These are phyloP conservation scores for Onychorhynchus coronatus DNA, from an alignment of 2,113 vertebrate species.

Conservation along the genomic window DNA sequence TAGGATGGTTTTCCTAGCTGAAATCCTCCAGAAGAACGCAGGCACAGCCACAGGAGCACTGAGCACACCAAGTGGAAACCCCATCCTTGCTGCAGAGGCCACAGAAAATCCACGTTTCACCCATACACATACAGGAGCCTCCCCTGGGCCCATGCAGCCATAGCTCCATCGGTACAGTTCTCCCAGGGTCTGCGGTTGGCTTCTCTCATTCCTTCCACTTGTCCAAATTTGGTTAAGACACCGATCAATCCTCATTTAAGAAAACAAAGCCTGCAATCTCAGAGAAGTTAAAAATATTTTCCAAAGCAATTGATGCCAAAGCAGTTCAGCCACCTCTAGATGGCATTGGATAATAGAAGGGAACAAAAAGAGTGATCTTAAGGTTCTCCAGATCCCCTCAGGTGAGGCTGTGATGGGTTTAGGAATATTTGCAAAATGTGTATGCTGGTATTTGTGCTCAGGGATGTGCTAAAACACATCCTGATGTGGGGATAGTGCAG, in stretches of 20 bases:
- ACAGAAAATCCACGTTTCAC: neutral
- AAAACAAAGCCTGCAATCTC: neutral
- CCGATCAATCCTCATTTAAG: neutral
- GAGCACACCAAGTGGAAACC: neutral
- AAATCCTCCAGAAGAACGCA: neutral
- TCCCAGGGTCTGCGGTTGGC: neutral
- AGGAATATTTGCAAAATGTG: rapidly evolving
- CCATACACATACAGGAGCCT: neutral
- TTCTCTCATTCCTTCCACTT: neutral
- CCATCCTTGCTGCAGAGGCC: neutral
- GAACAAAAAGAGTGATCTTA: neutral
- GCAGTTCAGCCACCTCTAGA: neutral
- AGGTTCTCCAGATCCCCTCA: neutral
- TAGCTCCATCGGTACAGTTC: neutral
- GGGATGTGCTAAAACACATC: neutral
- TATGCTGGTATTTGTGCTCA: neutral
- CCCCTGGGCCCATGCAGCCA: rapidly evolving
- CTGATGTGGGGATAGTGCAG: rapidly evolving
- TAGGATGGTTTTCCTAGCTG: neutral
- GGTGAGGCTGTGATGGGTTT: neutral
- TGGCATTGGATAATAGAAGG: neutral
- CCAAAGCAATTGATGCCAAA: neutral
- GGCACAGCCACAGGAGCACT: neutral
- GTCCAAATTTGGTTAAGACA: neutral
- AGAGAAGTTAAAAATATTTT: neutral